Conservation (phyloP, 1,140 invertebrate species). For the Drosophila murphyi region DNA sequence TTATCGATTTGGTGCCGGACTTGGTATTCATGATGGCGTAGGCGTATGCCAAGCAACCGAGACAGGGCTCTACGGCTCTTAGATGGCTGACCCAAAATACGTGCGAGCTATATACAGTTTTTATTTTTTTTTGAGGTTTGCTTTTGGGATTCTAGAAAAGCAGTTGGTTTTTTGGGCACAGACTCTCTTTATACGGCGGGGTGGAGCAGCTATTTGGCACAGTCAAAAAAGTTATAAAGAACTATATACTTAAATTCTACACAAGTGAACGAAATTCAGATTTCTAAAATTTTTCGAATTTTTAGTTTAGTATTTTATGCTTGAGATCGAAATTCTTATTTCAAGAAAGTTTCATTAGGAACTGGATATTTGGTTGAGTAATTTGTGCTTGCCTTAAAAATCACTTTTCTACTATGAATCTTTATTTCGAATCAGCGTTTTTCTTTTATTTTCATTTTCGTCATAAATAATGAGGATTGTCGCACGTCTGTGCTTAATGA, state of each 20-base stretch:
- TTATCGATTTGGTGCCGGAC: conserved; percentile 73
- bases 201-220: too few species aligned
- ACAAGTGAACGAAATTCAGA: conserved; percentile 4
- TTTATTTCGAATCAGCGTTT: not conserved
- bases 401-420: too few species aligned
- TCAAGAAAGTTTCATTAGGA: too few species aligned
- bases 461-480: conserved; percentile 28
- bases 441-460: not conserved
- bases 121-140: not conserved
- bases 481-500: conserved; percentile 31
- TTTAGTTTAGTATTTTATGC: not conserved
- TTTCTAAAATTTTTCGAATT: conserved; percentile 33
- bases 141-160: conserved; percentile 27
- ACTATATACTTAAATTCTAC: too few species aligned
- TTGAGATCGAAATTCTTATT: too few species aligned
- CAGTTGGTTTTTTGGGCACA: conserved; percentile 1
- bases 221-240: too few species aligned
- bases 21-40: conserved; percentile 77
- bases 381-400: not conserved
- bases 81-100: conserved; percentile 61
- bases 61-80: conserved; percentile 6
- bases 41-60: conserved; percentile 47
- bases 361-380: not conserved
- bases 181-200: not conserved
- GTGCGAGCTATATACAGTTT: conserved; percentile 1